Evolutionary conservation across 2,113 vertebrate genomes (phyloP), one percentile per base, ranked within the genome.

Genomic region (Tetrao urogallus): DNA sequence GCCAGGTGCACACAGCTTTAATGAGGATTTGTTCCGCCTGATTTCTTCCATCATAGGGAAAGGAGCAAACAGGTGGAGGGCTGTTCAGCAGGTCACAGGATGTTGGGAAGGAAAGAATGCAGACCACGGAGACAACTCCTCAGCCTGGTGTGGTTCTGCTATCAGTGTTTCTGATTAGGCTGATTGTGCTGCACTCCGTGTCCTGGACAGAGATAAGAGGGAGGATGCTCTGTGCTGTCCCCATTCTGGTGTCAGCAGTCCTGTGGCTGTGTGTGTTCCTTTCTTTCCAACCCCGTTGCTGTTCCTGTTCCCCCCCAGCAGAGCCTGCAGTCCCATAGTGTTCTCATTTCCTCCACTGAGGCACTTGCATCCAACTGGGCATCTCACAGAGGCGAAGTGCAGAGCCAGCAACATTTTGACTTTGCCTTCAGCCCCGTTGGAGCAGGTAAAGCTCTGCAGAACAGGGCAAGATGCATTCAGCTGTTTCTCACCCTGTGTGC

Each of bases 11-110:
- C 57, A 56, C 38, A 1, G 34, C 58, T 74, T 94, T 95, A 94
- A 94, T 95, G 90, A 93, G 82, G 65, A 92, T 94, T 92, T 71
- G 92, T 90, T 92, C 95, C 92, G 91, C 86, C 60, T 86, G 88
- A 60, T 69, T 95, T 91, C 92, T 82, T 88, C 76, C 88, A 57
- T 81, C 88, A 10, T 8, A 47, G 76, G 82, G 50, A 47, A 54
- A 78, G 90, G 80, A 90, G 87, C 24, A 81, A 92, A 22, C 85
- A 91, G 71, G 90, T 88, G 93, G 85, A 89, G 54, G 22, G 67
- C 14, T 70, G 87, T 88, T 34, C 52, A 89, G 90, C 85, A 88
- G 92, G 58, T 91, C 78, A 10, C 0, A 42, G 75, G 72, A 32
- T 58, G 82, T 76, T 0, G 1, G 6, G 52, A 50, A 67, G 83